Base-by-base conservation (phyloP, 2,888 invertebrate genomes). In the Xestia xanthographa region DNA sequence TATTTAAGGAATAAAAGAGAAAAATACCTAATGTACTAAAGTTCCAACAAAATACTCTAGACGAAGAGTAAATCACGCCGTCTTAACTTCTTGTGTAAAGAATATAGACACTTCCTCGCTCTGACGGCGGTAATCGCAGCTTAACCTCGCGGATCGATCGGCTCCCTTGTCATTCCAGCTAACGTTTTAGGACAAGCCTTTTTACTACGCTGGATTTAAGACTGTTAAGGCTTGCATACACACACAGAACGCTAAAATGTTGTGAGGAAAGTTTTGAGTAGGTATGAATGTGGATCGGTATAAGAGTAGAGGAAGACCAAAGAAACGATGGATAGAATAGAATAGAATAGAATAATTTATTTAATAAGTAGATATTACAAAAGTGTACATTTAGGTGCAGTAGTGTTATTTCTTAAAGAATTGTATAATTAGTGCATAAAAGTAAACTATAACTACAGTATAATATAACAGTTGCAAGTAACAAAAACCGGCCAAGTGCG, bases 71-170 rank as follows among this genome's bases (percentile, higher is more conserved):
- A 41, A 74, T n/a, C 29, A 74, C 38, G 68, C n/a, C 45, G 41
- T 20, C 41, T 50, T 26, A 62, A 75, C 48, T 74, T 34, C 14
- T 75, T 43, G 26, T 43, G 2, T 22, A 62, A 75, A 75, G 60
- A 75, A 75, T 62, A 41, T 41, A 50, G 60, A 34, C 60, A 74
- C 20, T 43, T 17, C 34, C 50, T n/a, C 34, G 34, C n/a, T 5
- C 62, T 63, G 34, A 53, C 43, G 34, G 11, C 43, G 8, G 26
- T 75, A 75, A 63, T 75, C 50, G 11, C 75, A 26, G 41, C n/a
- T 75, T 75, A 75, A 75, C 41, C 2, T 62, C 29, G 11, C 22
- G n/a, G 1, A 29, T 75, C 29, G 41, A 74, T 75, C n/a, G 62
- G 14, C n/a, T 75, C 17, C 62, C 62, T 62, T 62, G 48, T 75